A percentile compares a stretch with the other conserved stretches of the same genome.
Conservation (phyloP, 2,888 invertebrate species). For the Autographa pulchrina region DNA sequence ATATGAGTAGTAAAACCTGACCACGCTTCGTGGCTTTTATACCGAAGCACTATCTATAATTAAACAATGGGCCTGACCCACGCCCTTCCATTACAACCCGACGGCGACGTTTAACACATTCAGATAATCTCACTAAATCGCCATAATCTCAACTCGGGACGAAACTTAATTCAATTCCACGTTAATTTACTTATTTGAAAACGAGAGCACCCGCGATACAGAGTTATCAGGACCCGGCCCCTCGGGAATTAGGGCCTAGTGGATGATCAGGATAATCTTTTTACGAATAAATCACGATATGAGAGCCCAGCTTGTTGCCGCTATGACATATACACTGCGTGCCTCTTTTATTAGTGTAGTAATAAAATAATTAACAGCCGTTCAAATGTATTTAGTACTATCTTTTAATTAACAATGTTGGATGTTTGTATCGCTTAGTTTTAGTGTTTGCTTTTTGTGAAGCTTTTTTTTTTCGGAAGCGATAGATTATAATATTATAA, state of each 20-base stretch:
- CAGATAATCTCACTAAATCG: slow-evolving; percentile 86
- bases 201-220: slow-evolving; percentile 77
- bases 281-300: slow-evolving; percentile 77
- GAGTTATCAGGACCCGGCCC: slow-evolving; percentile 74
- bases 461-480: not conserved
- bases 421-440: not conserved
- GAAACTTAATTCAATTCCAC: slow-evolving; percentile 86
- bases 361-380: slow-evolving; percentile 28
- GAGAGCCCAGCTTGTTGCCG: slow-evolving; percentile 44
- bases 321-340: slow-evolving; percentile 47
- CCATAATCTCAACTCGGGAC: slow-evolving; percentile 83
- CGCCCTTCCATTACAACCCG: slow-evolving; percentile 80
- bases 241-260: slow-evolving; percentile 70
- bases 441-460: not conserved
- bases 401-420: not conserved
- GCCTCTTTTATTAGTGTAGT: slow-evolving; percentile 37
- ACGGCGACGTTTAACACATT: slow-evolving; percentile 85
- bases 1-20: slow-evolving; percentile 68
- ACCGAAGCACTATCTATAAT: slow-evolving; percentile 82
- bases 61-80: slow-evolving; percentile 82
- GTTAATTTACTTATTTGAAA: slow-evolving; percentile 87
- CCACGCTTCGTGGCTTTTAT: slow-evolving; percentile 68
- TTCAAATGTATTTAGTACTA: slow-evolving; percentile 8
- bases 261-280: slow-evolving; percentile 81
- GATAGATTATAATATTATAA: not conserved